Conservation (phyloP, 2,113 vertebrate species). For the Glaucomys volans region DNA sequence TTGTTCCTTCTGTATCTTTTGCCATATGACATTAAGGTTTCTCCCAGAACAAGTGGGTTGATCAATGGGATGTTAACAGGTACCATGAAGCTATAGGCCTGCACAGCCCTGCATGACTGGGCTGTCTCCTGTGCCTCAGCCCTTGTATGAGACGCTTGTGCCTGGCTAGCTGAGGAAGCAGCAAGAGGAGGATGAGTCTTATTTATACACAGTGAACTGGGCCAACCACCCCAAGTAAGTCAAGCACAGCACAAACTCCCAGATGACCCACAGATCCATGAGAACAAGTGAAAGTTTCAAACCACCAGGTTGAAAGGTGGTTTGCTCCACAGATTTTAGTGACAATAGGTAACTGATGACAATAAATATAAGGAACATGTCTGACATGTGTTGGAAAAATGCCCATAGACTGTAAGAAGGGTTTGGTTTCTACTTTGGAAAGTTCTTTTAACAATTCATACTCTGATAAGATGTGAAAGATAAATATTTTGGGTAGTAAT, state of each 20-base stretch:
- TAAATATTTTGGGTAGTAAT: background rate
- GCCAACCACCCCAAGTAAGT: background rate
- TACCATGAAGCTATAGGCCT: background rate
- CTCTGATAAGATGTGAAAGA: background rate
- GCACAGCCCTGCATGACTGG: background rate
- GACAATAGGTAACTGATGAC: background rate
- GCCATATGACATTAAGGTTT: background rate
- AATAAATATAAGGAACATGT: background rate
- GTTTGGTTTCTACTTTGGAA: background rate
- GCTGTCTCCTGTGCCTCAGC: background rate
- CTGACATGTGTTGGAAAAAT: background rate
- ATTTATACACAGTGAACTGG: background rate
- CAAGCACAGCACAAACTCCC: background rate
- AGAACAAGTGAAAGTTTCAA: background rate
- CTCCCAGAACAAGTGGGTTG: background rate
- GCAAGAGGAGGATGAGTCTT: background rate
- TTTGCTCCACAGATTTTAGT: background rate
- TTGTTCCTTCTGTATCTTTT: background rate
- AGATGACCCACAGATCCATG: background rate
- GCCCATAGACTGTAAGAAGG: background rate
- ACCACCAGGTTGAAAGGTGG: background rate
- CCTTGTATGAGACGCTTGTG: background rate
- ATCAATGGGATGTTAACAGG: background rate
- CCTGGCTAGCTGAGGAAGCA: background rate
- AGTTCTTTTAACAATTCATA: background rate